Evolutionary conservation across 2,113 vertebrate genomes (phyloP).

Genomic region (Zootoca vivipara): DNA sequence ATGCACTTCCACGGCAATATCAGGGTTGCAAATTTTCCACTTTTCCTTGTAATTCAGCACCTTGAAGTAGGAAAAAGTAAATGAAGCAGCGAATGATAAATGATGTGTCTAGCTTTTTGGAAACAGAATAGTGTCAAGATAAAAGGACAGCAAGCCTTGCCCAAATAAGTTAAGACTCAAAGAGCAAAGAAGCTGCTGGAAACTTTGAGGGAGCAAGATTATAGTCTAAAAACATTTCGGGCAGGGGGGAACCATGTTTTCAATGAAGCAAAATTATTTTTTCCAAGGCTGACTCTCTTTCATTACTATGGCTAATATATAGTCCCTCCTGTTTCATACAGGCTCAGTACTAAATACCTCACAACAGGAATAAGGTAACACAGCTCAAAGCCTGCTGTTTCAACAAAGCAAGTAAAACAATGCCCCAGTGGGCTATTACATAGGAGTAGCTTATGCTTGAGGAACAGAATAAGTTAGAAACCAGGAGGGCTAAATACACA

Average conservation of each 20-base stretch:
- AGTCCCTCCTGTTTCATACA: constrained; percentile 55
- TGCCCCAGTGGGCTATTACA: constrained; percentile 60
- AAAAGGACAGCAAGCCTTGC: constrained; percentile 58
- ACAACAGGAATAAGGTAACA: constrained; percentile 72
- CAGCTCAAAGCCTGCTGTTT: constrained; percentile 70
- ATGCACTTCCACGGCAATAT: constrained; percentile 46
- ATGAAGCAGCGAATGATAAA: constrained; percentile 85
- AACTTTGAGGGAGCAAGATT: constrained; percentile 49
- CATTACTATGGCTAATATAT: constrained; percentile 67
- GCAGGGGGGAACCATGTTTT: constrained; percentile 53
- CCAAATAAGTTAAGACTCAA: constrained; percentile 52
- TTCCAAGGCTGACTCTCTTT: constrained; percentile 29
- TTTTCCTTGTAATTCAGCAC: constrained; percentile 81
- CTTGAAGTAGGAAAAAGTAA: constrained; percentile 83
- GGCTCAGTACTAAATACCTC: constrained; percentile 67
- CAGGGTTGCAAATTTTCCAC: constrained; percentile 57
- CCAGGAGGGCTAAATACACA: neutral
- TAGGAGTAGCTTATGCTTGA: constrained; percentile 52
- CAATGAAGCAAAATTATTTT: constrained; percentile 4
- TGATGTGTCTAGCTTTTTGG: constrained; percentile 75
- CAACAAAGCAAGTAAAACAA: constrained; percentile 65
- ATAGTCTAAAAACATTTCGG: constrained; percentile 27
- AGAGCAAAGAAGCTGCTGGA: constrained; percentile 55
- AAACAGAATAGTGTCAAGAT: constrained; percentile 80
- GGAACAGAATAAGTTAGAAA: neutral